Evolutionary conservation across 37 sponge, comb jelly and placozoan genomes (phyloP).

Genomic region (Diacarnus erythraeanus): DNA sequence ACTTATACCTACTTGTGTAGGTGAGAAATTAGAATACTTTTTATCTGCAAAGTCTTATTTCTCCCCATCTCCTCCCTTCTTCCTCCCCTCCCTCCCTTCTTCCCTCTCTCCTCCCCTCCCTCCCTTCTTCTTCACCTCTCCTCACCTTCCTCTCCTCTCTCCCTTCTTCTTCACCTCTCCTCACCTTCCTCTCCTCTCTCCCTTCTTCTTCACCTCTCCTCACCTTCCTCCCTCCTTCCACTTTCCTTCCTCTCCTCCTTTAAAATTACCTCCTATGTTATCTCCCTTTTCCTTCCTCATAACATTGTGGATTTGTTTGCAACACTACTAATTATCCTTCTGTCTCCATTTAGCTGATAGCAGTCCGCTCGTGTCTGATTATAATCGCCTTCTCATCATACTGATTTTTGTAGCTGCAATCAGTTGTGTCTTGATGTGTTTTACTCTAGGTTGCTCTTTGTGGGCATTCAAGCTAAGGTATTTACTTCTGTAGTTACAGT

Average conservation of each 20-base stretch:
- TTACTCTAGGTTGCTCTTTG: background rate
- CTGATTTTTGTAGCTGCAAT: background rate
- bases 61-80: too few species aligned
- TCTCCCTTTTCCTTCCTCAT: background rate
- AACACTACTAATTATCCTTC: background rate
- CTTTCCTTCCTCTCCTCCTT: too few species aligned
- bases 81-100: too few species aligned
- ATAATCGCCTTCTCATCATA: background rate
- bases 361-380: background rate
- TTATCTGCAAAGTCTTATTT: too few species aligned
- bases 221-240: too few species aligned
- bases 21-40: background rate
- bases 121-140: too few species aligned
- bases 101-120: too few species aligned
- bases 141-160: too few species aligned
- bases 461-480: conserved; percentile 6
- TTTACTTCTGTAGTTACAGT: background rate
- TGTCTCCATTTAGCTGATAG: background rate
- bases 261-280: background rate
- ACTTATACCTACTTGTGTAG: conserved; percentile 2
- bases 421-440: background rate
- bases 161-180: too few species aligned
- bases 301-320: too few species aligned
- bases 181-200: background rate
- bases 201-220: too few species aligned